Base-by-base conservation (phyloP, 2,797 vertebrate genomes). In the Hyperoplus immaculatus region DNA sequence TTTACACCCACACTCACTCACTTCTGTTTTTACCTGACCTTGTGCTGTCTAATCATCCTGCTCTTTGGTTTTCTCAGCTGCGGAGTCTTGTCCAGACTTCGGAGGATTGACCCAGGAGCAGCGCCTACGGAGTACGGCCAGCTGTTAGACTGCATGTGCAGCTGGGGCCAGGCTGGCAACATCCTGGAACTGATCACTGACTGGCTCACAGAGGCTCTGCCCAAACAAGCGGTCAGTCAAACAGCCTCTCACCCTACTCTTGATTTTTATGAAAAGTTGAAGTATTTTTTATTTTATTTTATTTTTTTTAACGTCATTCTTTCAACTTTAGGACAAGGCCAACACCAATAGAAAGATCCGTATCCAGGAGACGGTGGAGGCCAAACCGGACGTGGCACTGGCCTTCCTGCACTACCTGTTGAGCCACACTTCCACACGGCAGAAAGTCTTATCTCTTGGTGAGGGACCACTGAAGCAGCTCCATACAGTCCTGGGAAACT, bases 121-220 rank as follows among this genome's bases (percentile, higher is more conserved):
- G 78, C 77, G 9, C 93, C 93, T 68, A 83, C 85, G 8, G 94
- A 93, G 77, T 98, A 96, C 62, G 91, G 92, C 43, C 91, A 92
- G 69, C 91, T 98, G 75, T 91, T 99, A 1, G 97, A 98, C 92
- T 99, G 98, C 82, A 77, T 99, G 59, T 99, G 97, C 87, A 91
- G 94, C 84, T 99, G 98, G 98, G 97, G 96, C 8, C 96, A 96
- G 86, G 92, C 94, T 42, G 93, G 93, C 4, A 93, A 95, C 8
- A 0, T 98, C 71, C 45, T 98, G 14, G 97, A 98, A 46, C 94
- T 99, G 18, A 65, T 96, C 70, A 95, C 86, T 0, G 96, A 97
- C 8, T 99, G 97, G 98, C 93, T 99, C 50, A 88, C 91, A 0
- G 93, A 95, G 38, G 83, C 92, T 0, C 78, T 93, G 59, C 91